These are phyloP conservation scores for Bellardia bayeri DNA, from an alignment of 2,888 invertebrate species.

Conservation along the genomic window DNA sequence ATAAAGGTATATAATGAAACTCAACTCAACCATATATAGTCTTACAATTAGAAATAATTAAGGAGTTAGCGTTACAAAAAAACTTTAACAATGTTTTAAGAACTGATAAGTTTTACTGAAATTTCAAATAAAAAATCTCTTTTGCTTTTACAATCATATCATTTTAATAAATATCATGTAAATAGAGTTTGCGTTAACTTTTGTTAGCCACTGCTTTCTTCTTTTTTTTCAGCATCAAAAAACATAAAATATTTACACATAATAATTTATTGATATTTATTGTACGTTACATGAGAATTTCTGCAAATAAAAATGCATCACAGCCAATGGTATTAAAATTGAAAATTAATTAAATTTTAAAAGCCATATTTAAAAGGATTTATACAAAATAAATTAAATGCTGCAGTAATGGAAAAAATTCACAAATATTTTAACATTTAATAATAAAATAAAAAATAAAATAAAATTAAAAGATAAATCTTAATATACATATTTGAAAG, in stretches of 20 bases:
- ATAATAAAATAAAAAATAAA: not conserved
- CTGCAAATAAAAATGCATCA: slow-evolving; percentile 15
- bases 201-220: not conserved
- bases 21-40: no score
- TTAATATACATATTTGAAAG: no score
- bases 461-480: no score
- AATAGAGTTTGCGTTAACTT: not conserved
- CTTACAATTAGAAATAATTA: no score
- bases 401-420: not conserved
- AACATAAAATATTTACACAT: slow-evolving; percentile 43
- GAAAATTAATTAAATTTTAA: slow-evolving; percentile 59
- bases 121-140: no score
- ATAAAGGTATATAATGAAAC: no score
- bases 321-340: slow-evolving; percentile 47
- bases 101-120: no score
- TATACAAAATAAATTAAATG: slow-evolving; percentile 8
- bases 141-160: no score
- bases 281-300: slow-evolving; percentile 6
- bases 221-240: not conserved
- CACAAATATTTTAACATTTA: slow-evolving; percentile 13
- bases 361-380: slow-evolving; percentile 49
- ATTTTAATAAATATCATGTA: no score
- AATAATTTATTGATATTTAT: slow-evolving; percentile 55
- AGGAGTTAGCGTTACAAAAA: no score
- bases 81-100: no score